Percentiles rank a stretch among this genome's conserved stretches.
Evolutionary conservation across 2,113 vertebrate species (phyloP).

Genomic region (Perccottus glenii): DNA sequence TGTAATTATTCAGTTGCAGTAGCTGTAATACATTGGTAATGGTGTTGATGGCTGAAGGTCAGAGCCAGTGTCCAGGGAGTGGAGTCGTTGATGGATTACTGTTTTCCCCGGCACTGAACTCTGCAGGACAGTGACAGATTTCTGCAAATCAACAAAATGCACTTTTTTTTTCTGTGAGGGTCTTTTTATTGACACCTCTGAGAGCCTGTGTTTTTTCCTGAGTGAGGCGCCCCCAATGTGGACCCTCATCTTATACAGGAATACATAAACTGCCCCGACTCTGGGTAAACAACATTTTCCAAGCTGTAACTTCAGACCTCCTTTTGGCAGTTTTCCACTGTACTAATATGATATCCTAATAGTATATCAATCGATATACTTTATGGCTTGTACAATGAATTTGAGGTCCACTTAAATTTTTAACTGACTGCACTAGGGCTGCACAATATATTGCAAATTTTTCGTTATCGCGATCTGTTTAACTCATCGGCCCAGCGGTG

Average conservation of each 20-base stretch:
- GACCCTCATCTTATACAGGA: slow-evolving; percentile 10
- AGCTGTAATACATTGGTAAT: slow-evolving; percentile 64
- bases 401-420: too few relatives aligned
- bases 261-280: slow-evolving; percentile 1
- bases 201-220: slow-evolving; percentile 21
- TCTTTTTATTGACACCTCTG: slow-evolving; percentile 44
- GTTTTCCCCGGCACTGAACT: slow-evolving; percentile 58
- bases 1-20: slow-evolving; percentile 64
- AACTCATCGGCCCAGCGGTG: too few relatives aligned
- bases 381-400: neutral
- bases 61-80: slow-evolving; percentile 43
- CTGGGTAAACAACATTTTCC: slow-evolving; percentile 1
- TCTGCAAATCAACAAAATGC: slow-evolving; percentile 55
- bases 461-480: too few relatives aligned
- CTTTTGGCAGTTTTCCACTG: neutral
- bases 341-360: neutral
- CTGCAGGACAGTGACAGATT: slow-evolving; percentile 65
- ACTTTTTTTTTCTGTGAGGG: slow-evolving; percentile 38
- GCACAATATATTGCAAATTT: too few relatives aligned
- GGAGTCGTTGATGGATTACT: slow-evolving; percentile 69
- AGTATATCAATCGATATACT: neutral
- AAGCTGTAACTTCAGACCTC: neutral
- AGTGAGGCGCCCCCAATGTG: slow-evolving; percentile 13
- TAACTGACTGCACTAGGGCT: too few relatives aligned
- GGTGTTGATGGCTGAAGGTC: slow-evolving; percentile 73